These are phyloP conservation scores for Nomada goodeniana DNA, from an alignment of 2,888 invertebrate species.

Conservation along the genomic window DNA sequence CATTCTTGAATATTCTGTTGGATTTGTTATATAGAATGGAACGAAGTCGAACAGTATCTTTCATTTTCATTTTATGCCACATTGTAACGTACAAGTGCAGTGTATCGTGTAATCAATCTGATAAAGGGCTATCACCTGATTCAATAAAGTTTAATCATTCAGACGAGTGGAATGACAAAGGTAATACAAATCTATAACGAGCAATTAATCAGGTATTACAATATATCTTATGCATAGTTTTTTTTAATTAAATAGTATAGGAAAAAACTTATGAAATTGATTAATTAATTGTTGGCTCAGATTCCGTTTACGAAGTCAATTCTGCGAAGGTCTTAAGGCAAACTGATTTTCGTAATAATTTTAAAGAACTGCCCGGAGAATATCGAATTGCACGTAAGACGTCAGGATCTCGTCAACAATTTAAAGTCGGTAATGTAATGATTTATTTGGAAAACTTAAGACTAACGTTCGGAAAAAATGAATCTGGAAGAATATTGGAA, in stretches of 20 bases:
- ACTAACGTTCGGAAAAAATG: background rate
- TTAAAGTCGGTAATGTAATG: constrained; percentile 32
- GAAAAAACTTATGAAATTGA: too few relatives aligned
- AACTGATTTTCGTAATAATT: background rate
- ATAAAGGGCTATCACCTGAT: background rate
- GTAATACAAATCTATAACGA: constrained; percentile 53
- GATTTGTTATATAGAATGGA: constrained; percentile 42
- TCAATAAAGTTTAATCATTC: background rate
- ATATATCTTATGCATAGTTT: background rate
- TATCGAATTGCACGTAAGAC: constrained; percentile 36
- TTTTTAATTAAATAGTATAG: too few relatives aligned
- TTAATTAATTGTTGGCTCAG: constrained; percentile 1
- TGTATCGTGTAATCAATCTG: constrained; percentile 17
- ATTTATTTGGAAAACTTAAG: constrained; percentile 5
- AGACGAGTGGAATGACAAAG: constrained; percentile 55
- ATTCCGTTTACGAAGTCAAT: background rate
- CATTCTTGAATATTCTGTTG: background rate
- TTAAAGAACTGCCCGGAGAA: background rate
- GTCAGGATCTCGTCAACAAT: constrained; percentile 31
- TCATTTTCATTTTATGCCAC: constrained; percentile 42
- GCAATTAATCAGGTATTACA: background rate
- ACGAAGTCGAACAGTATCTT: constrained; percentile 2
- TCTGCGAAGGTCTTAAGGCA: constrained; percentile 20
- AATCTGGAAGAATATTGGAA: background rate
- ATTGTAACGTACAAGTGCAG: constrained; percentile 11